Conservation (phyloP, 2,888 invertebrate genomes). For the Heliothis peltigera region DNA sequence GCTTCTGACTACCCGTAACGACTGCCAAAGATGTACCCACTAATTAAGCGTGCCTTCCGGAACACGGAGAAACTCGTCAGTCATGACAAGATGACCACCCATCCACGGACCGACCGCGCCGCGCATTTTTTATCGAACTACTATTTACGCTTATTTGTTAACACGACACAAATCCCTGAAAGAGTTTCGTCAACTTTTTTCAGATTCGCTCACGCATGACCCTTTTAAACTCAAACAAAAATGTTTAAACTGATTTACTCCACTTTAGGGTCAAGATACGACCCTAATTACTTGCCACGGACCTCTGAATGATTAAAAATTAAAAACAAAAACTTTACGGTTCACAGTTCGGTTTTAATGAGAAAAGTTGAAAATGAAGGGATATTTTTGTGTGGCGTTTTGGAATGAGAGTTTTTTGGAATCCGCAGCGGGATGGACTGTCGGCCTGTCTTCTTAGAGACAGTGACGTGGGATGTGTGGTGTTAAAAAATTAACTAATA, state of each 20-base stretch:
- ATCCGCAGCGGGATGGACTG: constrained; percentile 16
- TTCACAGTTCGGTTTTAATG: constrained; percentile 57
- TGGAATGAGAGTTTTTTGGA: constrained; percentile 23
- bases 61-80: no score
- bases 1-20: no score
- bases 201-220: constrained; percentile 27
- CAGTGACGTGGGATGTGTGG: constrained; percentile 2
- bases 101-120: no score
- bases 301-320: constrained; percentile 55
- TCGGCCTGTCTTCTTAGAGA: constrained; percentile 9
- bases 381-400: constrained; percentile 31
- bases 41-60: no score
- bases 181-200: constrained; percentile 14
- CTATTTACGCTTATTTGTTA: background rate
- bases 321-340: constrained; percentile 53
- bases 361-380: constrained; percentile 53
- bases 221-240: constrained; percentile 40
- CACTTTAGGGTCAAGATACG: constrained; percentile 36
- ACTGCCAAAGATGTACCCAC: no score
- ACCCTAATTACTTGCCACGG: constrained; percentile 52
- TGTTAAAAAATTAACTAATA: background rate
- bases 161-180: constrained; percentile 8
- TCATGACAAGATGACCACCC: no score
- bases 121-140: no score
- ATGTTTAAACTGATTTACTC: constrained; percentile 49